Conservation (phyloP, 2,888 invertebrate species). For the Mantis religiosa region DNA sequence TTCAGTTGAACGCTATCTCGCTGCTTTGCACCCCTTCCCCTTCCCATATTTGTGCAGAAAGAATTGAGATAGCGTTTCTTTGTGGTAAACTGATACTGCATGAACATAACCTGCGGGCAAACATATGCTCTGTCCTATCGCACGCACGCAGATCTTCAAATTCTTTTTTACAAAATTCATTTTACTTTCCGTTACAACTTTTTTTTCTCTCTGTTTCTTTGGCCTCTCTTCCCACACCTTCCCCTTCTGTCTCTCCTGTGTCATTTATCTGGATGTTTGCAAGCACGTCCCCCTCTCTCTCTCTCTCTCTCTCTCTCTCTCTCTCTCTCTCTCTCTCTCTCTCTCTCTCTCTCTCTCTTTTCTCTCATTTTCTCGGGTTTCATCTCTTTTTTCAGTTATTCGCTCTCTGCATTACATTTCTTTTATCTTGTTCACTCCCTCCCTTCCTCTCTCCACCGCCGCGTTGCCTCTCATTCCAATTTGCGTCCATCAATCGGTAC, state of each 20-base stretch:
- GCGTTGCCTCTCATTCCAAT: slow-evolving; percentile 51
- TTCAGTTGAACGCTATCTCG: no score
- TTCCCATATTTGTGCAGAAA: no score
- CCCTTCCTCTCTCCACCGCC: slow-evolving; percentile 31
- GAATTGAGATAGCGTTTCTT: background rate
- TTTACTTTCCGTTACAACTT: slow-evolving; percentile 17
- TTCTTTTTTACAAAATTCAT: slow-evolving; percentile 1
- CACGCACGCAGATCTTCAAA: background rate
- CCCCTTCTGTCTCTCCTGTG: background rate
- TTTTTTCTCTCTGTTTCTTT: background rate
- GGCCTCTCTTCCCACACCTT: background rate
- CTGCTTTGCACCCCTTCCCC: no score
- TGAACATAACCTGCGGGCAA: background rate
- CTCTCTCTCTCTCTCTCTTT: background rate
- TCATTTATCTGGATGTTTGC: background rate
- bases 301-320: background rate
- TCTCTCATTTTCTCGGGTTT: background rate
- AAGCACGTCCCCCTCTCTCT: background rate
- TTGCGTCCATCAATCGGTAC: slow-evolving; percentile 67
- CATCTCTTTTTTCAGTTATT: background rate
- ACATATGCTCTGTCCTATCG: background rate
- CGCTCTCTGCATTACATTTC: background rate
- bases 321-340: background rate
- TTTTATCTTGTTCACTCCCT: slow-evolving; percentile 19
- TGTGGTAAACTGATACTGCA: background rate